Conservation (phyloP, 2,113 vertebrate genomes). For the Aptenodytes forsteri region DNA sequence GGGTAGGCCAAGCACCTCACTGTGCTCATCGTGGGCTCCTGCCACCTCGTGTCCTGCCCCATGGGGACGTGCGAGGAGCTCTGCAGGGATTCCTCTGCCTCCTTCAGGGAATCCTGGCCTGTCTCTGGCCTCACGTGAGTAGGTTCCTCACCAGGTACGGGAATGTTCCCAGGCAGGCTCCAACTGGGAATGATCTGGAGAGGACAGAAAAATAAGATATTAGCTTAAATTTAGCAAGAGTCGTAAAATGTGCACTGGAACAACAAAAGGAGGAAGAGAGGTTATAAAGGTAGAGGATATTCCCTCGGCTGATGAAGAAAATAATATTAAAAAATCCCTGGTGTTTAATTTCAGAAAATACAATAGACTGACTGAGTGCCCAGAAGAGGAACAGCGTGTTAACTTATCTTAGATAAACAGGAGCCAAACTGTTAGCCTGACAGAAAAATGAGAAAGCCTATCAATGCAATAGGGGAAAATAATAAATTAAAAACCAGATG, state of each 20-base stretch:
- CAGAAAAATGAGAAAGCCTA: not conserved
- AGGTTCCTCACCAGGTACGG: not conserved
- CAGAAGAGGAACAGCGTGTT: slow-evolving; percentile 52
- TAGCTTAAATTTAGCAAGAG: slow-evolving; percentile 6
- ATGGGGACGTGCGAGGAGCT: rapidly evolving
- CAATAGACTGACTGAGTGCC: not conserved
- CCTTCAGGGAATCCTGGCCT: rapidly evolving
- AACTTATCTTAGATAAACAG: slow-evolving; percentile 60
- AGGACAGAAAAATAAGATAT: slow-evolving; percentile 10
- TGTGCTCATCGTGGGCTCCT: not conserved
- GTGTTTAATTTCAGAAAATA: slow-evolving; percentile 60
- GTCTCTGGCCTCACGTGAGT: not conserved
- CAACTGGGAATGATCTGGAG: not conserved
- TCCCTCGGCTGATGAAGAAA: slow-evolving; percentile 44
- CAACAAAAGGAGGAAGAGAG: slow-evolving; percentile 55
- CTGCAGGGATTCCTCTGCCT: not conserved
- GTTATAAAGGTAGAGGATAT: slow-evolving; percentile 38
- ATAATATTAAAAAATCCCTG: slow-evolving; percentile 41
- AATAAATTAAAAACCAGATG: slow-evolving; percentile 59
- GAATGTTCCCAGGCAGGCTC: not conserved
- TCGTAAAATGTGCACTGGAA: not conserved
- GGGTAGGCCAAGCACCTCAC: not conserved
- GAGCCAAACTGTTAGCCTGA: slow-evolving; percentile 46
- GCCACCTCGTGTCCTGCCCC: rapidly evolving
- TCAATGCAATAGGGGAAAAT: not conserved